Percentiles rank a stretch among this genome's conserved stretches.
Evolutionary conservation across 2,797 vertebrate species (phyloP).

Genomic region (Eremophila alpestris): DNA sequence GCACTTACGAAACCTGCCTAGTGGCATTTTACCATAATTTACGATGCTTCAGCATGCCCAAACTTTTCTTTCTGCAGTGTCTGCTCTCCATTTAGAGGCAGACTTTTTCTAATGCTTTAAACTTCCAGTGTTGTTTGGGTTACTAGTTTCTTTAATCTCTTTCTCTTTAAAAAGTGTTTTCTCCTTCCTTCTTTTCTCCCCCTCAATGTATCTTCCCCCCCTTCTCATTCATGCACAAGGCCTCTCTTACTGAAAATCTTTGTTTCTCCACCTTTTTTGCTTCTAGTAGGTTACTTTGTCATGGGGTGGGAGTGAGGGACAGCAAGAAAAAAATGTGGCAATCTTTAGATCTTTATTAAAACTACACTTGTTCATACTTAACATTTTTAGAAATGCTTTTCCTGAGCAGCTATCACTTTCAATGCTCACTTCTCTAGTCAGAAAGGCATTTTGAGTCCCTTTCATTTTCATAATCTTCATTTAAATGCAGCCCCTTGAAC

Average conservation of each 20-base stretch:
- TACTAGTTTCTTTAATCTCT: not conserved
- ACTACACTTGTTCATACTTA: not conserved
- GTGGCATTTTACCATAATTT: conserved; percentile 5
- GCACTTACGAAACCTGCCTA: not conserved
- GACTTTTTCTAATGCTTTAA: not conserved
- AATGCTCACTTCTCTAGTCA: not conserved
- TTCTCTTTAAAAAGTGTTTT: not conserved
- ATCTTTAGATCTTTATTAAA: not conserved
- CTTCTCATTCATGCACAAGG: not conserved
- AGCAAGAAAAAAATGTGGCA: not conserved
- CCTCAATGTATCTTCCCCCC: no score
- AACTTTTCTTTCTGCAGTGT: not conserved
- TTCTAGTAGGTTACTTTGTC: not conserved
- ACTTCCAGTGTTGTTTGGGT: not conserved
- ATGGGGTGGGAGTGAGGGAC: not conserved
- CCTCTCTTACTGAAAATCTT: not conserved
- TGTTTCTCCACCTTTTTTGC: not conserved
- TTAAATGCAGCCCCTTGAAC: not conserved
- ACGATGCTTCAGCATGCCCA: not conserved
- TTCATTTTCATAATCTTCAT: not conserved
- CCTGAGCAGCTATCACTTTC: not conserved
- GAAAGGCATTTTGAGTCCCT: not conserved
- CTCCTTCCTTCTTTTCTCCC: not conserved
- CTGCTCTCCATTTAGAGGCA: not conserved
- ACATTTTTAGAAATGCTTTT: not conserved